Base-by-base conservation (phyloP, 2,113 vertebrate genomes). In the Lathamus discolor region DNA sequence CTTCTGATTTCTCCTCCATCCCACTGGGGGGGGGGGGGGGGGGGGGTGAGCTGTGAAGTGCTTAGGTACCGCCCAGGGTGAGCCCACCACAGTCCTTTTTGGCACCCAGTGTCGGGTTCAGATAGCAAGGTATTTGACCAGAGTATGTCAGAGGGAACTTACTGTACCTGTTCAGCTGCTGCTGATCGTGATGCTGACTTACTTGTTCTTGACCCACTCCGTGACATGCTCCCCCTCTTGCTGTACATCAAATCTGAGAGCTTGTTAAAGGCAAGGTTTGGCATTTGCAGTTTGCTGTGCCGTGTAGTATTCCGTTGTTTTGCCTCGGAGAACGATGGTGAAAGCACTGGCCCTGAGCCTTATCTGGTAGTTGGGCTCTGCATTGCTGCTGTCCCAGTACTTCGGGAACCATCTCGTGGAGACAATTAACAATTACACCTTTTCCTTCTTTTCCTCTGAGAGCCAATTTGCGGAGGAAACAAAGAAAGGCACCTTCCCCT, bases 331-430 rank as follows among this genome's bases (percentile, higher is more conserved):
- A 92, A 16, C 67, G 37, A 24, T 55, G 78, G 90, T 66, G n/a
- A 93, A 92, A 83, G 49, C 35, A 1, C 85, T 90, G 90, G 55
- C 96, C 46, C 74, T 67, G 55, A 89, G 90, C 84, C 84, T 92
- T 27, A 43, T 84, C 29, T 86, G 57, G 33, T 90, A 7, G 79
- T n/a, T 41, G 75, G 85, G 75, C 75, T 63, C 39, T 62, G 57
- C 2, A 0, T 11, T 94, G 67, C 88, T 92, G 70, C 90, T 11
- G 29, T 95, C 79, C 92, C 88, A 93, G 75, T 93, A 83, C 75
- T 93, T 94, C 2, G 83, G 82, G 93, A 96, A 95, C 95, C 94
- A 90, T 96, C 93, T 97, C 49, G 37, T 94, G 92, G 90, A 95
- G 95, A 93, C 90, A 86, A 83, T 91, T 94, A 93, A 96, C 78